Conservation (phyloP, 2,797 vertebrate genomes). For the Rhinoraja longicauda region DNA sequence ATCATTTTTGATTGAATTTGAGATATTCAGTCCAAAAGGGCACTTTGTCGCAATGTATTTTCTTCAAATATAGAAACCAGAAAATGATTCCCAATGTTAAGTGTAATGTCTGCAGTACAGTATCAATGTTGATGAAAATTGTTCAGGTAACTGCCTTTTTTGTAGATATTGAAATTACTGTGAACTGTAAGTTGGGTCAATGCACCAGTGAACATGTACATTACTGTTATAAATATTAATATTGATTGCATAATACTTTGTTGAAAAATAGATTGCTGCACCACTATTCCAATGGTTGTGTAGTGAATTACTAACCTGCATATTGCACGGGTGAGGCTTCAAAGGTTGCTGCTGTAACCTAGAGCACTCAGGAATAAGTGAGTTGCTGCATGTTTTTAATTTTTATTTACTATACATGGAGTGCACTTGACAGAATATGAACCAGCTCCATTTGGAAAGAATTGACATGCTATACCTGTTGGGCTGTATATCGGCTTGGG, state of each 20-base stretch:
- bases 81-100: not conserved
- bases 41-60: not conserved
- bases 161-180: not conserved
- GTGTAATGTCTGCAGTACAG: not conserved
- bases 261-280: slow-evolving; percentile 9
- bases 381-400: not conserved
- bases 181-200: not conserved
- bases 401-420: not conserved
- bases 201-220: not conserved
- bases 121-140: not conserved
- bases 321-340: not conserved
- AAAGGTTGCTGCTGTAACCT: not conserved
- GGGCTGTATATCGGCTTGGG: not conserved
- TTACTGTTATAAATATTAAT: not conserved
- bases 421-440: not conserved
- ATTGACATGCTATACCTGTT: not conserved
- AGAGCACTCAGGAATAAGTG: not conserved
- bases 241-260: slow-evolving; percentile 20
- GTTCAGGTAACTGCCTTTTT: not conserved
- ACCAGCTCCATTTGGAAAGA: not conserved
- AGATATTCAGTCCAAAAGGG: not conserved
- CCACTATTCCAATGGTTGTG: not conserved
- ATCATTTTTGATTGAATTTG: not conserved
- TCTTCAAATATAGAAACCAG: not conserved
- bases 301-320: not conserved